phyloP scores from a whole-genome alignment of 1,140 invertebrate species.

The Aricia agestis region DNA sequence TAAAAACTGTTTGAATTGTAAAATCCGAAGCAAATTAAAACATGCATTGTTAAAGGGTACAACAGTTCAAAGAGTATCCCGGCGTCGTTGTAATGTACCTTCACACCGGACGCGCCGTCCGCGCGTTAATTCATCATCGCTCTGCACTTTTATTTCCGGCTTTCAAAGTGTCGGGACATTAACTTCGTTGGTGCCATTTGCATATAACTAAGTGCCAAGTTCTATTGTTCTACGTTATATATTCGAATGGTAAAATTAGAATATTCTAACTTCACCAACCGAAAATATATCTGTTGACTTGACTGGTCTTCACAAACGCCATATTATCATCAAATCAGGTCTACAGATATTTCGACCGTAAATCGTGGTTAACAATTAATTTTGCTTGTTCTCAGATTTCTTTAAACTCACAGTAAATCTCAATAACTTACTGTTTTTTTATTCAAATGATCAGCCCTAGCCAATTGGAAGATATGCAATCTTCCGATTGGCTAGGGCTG shows the following conservation, averaged over 20 bases:
- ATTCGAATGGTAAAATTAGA: background rate
- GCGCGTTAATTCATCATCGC: slow-evolving; percentile 4
- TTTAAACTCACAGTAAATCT: too few relatives aligned
- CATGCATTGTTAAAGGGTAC: slow-evolving; percentile 43
- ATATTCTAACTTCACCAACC: background rate
- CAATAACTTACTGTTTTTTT: too few relatives aligned
- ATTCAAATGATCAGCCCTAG: too few relatives aligned
- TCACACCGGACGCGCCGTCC: background rate
- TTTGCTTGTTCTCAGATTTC: too few relatives aligned
- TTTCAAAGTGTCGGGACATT: background rate
- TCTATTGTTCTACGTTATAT: background rate
- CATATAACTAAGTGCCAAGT: background rate
- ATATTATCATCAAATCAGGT: too few relatives aligned
- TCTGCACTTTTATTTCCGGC: background rate
- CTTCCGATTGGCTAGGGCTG: too few relatives aligned
- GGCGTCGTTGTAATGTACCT: slow-evolving; percentile 14
- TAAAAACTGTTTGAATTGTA: slow-evolving; percentile 18
- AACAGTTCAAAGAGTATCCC: slow-evolving; percentile 18
- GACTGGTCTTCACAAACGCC: too few relatives aligned
- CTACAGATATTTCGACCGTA: too few relatives aligned
- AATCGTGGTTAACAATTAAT: too few relatives aligned
- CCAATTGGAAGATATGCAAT: too few relatives aligned
- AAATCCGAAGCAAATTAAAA: slow-evolving; percentile 36
- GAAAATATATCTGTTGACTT: background rate
- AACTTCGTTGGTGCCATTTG: background rate